Evolutionary conservation across 2,797 vertebrate genomes (phyloP).

Genomic region (Hypotaenidia philippensis): DNA sequence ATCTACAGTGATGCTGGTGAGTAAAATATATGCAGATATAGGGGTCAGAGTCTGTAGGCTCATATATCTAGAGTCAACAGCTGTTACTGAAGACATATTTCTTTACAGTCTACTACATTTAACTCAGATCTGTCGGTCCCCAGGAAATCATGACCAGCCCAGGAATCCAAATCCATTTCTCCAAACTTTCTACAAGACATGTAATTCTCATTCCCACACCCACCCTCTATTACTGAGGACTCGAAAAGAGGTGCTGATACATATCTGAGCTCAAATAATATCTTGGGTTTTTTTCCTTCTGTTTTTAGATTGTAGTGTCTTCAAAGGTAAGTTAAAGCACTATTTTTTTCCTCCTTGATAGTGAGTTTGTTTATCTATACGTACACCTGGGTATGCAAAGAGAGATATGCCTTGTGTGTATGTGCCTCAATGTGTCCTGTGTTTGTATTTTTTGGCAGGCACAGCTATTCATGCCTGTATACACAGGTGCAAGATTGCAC

Average conservation of each 20-base stretch:
- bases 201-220: neutral
- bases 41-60: neutral
- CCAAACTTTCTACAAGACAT: neutral
- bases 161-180: neutral
- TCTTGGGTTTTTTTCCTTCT: neutral
- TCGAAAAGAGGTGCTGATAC: neutral
- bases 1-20: conserved; percentile 19
- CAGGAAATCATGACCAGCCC: neutral
- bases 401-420: neutral
- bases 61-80: neutral
- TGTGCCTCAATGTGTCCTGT: neutral
- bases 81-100: neutral
- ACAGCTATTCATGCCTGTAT: neutral
- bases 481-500: neutral
- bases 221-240: rapidly evolving
- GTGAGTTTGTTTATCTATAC: neutral
- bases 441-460: neutral
- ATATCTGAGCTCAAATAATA: neutral
- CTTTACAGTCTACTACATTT: neutral
- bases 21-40: neutral
- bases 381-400: neutral
- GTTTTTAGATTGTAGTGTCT: neutral
- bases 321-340: neutral
- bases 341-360: neutral
- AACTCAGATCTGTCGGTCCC: neutral